Base-by-base conservation (phyloP, 2,888 invertebrate genomes). In the Seira ritae region DNA sequence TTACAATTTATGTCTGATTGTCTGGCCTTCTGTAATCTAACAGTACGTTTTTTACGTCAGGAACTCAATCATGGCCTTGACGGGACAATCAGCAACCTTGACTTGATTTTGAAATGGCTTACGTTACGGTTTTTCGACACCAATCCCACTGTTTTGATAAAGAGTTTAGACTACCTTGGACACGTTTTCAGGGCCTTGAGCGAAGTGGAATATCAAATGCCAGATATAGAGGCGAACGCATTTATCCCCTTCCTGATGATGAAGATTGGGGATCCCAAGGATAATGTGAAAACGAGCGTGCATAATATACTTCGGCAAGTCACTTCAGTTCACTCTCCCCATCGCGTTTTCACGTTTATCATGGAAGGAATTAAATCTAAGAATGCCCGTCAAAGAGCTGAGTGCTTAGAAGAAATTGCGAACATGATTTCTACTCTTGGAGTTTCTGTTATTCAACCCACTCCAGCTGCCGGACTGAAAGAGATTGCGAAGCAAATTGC, bases 111-210 rank as follows among this genome's bases (percentile, higher is more conserved):
- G 67, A 98, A 98, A 91, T 99, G 99, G 99, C 91, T 98, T 89
- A 98, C 98, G 0, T 92, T 99, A 68, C 93, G 99, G 84, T 99
- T 99, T 92, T 99, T 98, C 90, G 99, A 99, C 92, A 99, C 99
- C 23, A 99, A 99, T 92, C 98, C 99, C 10, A 97, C 98, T 17
- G 98, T 99, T 50, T 93, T 99, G 84, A 93, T 98, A 89, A 98
- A 97, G 92, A 97, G 96, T n/a, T 92, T 99, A 89, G 98, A 98
- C 90, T 98, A 97, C 91, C 92, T 98, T 12, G 94, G 95, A 85
- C 91, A 93, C 19, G 95, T 98, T 80, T 98, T 99, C 91, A 94
- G 94, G 85, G 93, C 94, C 90, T 92, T 98, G 37, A 95, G 95
- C 68, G 93, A 94, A 84, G 67, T 66, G 37, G 94, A 95, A 85